phyloP scores from a whole-genome alignment of 2,888 invertebrate species.

The Campoletis raptor region DNA sequence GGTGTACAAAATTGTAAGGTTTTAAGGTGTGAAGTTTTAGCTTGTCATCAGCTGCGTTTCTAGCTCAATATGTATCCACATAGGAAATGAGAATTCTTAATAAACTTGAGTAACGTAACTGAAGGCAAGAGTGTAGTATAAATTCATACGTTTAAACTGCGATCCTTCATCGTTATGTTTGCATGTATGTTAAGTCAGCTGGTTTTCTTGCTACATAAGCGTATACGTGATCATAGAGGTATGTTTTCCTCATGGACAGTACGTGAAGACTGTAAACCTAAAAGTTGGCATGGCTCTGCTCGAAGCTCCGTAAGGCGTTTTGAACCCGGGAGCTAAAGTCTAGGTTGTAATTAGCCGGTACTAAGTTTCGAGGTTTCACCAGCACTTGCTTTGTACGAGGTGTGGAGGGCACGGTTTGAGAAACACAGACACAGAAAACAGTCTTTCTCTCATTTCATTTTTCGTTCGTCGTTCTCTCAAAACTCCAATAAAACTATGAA shows the following conservation, averaged over 20 bases:
- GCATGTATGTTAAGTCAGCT: constrained; percentile 19
- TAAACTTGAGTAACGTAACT: neutral
- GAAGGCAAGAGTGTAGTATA: neutral
- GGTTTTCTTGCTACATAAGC: constrained; percentile 5
- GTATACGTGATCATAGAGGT: constrained; percentile 47
- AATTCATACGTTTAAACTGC: constrained; percentile 20
- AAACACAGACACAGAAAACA: constrained; percentile 28
- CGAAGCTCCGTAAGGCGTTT: constrained; percentile 80
- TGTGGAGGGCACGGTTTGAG: constrained; percentile 10
- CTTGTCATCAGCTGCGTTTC: neutral
- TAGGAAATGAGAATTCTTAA: neutral
- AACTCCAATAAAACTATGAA: constrained; percentile 29
- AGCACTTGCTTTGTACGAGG: constrained; percentile 78
- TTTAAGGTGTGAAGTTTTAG: neutral
- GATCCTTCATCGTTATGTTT: constrained; percentile 31
- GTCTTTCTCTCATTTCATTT: constrained; percentile 12
- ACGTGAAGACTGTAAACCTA: constrained; percentile 83
- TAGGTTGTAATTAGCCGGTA: constrained; percentile 84
- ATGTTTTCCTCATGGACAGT: constrained; percentile 81
- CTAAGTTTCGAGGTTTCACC: constrained; percentile 82
- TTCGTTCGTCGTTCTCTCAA: constrained; percentile 25
- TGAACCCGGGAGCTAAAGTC: constrained; percentile 83
- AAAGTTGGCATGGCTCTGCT: constrained; percentile 80
- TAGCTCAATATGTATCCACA: neutral
- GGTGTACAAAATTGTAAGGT: neutral